A percentile compares a stretch with the other conserved stretches of the same genome.
These are phyloP conservation scores for Lindbergichthys nudifrons DNA, from an alignment of 2,797 vertebrate genomes.

Conservation along the genomic window DNA sequence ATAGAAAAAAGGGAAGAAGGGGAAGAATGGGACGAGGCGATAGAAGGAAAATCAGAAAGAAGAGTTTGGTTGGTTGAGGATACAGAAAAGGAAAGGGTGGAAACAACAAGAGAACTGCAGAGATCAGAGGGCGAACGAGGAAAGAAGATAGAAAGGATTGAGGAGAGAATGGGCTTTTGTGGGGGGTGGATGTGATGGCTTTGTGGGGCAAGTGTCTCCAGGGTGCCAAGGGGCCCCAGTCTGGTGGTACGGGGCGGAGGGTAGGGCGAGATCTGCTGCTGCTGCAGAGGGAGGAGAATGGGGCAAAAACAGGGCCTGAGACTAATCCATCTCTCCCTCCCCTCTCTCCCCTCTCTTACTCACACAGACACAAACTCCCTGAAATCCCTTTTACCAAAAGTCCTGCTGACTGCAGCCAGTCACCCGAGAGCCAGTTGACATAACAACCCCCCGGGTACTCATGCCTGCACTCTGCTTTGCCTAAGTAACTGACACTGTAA, in stretches of 20 bases:
- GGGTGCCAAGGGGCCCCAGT: conserved; percentile 61
- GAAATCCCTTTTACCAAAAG: conserved; percentile 79
- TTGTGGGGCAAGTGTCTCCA: conserved; percentile 75
- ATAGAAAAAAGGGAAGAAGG: conserved; percentile 6
- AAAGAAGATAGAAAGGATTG: conserved; percentile 38
- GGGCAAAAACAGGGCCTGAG: conserved; percentile 55
- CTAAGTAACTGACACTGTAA: conserved; percentile 65
- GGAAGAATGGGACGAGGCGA: conserved; percentile 1
- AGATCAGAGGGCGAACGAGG: conserved; percentile 45
- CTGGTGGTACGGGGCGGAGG: conserved; percentile 50
- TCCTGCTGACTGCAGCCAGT: conserved; percentile 70
- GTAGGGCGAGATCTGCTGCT: conserved; percentile 47
- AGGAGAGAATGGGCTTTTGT: conserved; percentile 56
- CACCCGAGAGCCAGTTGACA: conserved; percentile 79
- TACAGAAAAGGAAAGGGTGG: conserved; percentile 16
- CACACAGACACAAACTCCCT: conserved; percentile 71
- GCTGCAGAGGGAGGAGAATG: conserved; percentile 22
- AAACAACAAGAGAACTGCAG: conserved; percentile 29
- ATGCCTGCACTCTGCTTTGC: conserved; percentile 56
- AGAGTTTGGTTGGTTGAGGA: conserved; percentile 8
- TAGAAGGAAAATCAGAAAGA: conserved; percentile 40
- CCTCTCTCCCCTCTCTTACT: conserved; percentile 32
- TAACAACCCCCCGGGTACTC: conserved; percentile 67
- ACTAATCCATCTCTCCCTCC: conserved; percentile 65
- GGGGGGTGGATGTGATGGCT: conserved; percentile 63